These are phyloP conservation scores for Sphaerophoria taeniata DNA, from an alignment of 2,888 invertebrate species.

Conservation along the genomic window DNA sequence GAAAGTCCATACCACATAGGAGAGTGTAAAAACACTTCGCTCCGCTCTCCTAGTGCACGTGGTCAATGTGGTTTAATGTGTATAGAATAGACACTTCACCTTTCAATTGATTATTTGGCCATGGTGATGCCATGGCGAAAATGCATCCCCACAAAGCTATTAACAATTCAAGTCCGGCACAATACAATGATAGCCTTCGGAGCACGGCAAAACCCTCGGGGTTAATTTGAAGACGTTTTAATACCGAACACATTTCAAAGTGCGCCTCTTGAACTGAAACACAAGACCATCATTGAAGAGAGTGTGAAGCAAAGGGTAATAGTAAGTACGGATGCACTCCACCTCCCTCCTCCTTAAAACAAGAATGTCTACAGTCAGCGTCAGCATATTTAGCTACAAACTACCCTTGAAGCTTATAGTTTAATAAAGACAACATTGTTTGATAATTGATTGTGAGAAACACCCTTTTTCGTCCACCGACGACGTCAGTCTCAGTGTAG, in stretches of 20 bases:
- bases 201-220: conserved; percentile 23
- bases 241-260: conserved; percentile 44
- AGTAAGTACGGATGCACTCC: background rate
- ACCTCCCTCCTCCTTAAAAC: no score
- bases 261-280: conserved; percentile 54
- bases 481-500: background rate
- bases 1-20: background rate
- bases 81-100: conserved; percentile 54
- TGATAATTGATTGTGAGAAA: conserved; percentile 60
- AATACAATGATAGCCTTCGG: background rate
- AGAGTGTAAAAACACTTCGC: background rate
- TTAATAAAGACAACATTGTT: conserved; percentile 56
- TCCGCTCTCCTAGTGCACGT: conserved; percentile 7
- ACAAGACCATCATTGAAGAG: conserved; percentile 25
- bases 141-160: conserved; percentile 38
- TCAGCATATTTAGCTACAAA: no score
- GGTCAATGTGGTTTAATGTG: conserved; percentile 50
- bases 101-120: conserved; percentile 34
- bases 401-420: background rate
- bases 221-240: conserved; percentile 50
- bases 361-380: no score
- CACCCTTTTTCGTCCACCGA: conserved; percentile 33
- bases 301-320: conserved; percentile 33
- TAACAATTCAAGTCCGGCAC: background rate
- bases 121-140: background rate